Base-by-base conservation (phyloP, 2,797 vertebrate genomes). In the Telmatherina bonti region DNA sequence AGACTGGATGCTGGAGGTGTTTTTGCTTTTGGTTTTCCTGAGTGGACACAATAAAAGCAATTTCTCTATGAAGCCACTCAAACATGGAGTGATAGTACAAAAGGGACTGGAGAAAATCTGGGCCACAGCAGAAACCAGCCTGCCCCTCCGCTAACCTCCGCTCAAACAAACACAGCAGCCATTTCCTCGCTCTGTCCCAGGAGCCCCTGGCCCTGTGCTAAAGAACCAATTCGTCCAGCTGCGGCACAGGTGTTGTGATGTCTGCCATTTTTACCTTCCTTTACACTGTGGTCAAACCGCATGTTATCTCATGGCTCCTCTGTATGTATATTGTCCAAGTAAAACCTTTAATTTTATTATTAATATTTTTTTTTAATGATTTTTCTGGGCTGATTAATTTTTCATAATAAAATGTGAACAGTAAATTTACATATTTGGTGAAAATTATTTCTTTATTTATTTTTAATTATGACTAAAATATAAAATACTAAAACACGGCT, bases 1-100 rank as follows among this genome's bases (percentile, higher is more conserved):
- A 74, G 67, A 84, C 82, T 85, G 82, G 87, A 88, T 73, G 79
- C 74, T 85, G 84, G 81, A 89, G 75, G 81, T 92, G 78, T 88
- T 92, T 91, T 89, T 84, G 70, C 79, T 75, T 92, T 88, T 88
- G 72, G 52, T 90, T 93, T 92, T 90, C 82, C 79, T 87, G 82
- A 83, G 79, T 79, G 81, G 88, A 89, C 82, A 91, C 85, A 93
- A 93, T 92, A 88, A 93, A 92, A 92, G 91, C 91, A 91, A 91
- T 93, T 90, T 92, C 85, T 89, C 79, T 72, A 83, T 80, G 86
- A 91, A 92, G 85, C 81, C 90, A 89, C 91, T 93, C 88, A 83
- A 89, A 91, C 82, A 89, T 73, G 72, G 88, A 90, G 75, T 82
- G 89, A 92, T 91, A 64, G 82, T 86, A 93, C 90, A 93, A 92